Evolutionary conservation across 2,113 vertebrate species (phyloP).

Genomic region (Thalassarche chlororhynchos): DNA sequence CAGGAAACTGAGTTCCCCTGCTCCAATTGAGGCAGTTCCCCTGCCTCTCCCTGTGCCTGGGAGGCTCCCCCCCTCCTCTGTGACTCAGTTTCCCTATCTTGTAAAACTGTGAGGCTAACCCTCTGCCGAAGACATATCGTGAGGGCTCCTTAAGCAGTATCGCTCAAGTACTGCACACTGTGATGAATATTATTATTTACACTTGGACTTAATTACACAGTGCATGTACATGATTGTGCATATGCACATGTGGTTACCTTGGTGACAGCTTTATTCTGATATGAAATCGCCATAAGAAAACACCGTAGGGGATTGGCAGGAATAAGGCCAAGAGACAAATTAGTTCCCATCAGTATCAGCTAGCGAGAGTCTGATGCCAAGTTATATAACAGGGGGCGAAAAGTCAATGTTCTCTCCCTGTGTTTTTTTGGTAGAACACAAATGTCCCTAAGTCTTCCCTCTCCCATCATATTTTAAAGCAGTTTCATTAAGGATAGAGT

Average conservation of each 20-base stretch:
- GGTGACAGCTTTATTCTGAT: constrained; percentile 51
- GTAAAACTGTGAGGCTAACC: neutral
- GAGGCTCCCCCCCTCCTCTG: neutral
- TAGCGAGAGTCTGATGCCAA: neutral
- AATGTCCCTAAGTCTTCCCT: constrained; percentile 20
- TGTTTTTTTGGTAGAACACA: neutral
- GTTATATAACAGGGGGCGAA: neutral
- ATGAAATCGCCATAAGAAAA: constrained; percentile 7
- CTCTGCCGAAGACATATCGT: accelerated
- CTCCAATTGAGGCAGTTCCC: neutral
- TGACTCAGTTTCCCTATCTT: neutral
- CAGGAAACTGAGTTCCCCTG: neutral
- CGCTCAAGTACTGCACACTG: neutral
- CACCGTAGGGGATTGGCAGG: constrained; percentile 48
- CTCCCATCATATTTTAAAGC: constrained; percentile 46
- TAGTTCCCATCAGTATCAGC: constrained; percentile 43
- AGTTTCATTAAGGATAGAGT: constrained; percentile 67
- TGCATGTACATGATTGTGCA: neutral
- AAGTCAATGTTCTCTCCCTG: neutral
- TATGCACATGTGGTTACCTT: constrained; percentile 55
- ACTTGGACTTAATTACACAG: constrained; percentile 23
- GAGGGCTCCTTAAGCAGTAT: neutral
- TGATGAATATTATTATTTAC: neutral
- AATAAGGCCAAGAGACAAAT: constrained; percentile 54
- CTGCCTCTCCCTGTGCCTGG: neutral